Evolutionary conservation across 1,140 invertebrate species (phyloP), one percentile per base, ranked within the genome.

Genomic region (Philopotamus ludificatus): DNA sequence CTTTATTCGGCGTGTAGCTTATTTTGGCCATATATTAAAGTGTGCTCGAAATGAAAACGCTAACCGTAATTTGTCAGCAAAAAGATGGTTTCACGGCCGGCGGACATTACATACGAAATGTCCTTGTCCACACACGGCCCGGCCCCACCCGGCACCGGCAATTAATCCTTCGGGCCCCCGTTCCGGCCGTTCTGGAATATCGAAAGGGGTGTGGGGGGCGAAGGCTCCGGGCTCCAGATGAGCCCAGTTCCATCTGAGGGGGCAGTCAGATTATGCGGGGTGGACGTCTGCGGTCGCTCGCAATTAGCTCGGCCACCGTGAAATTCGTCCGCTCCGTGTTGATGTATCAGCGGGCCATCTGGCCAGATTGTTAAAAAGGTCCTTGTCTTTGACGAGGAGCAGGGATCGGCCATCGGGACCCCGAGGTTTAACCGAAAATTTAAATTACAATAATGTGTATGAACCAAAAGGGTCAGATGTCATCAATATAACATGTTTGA

Each of bases 11-110:
- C n/a, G n/a, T n/a, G n/a, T n/a, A n/a, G n/a, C n/a, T n/a, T n/a
- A n/a, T n/a, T n/a, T n/a, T n/a, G n/a, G n/a, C n/a, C n/a, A n/a
- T n/a, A n/a, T 12, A 34, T 34, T 34, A 7, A 34, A 34, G 28
- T 34, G 12, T 12, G 28, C 4, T 7, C 12, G 28, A 34, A 34
- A 34, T 34, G 28, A 34, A 34, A 34, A 34, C 28, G 28, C 12
- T 34, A 47, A 47, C 10, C 18, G 44, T 47, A 47, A 47, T 47
- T 47, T 47, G 44, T 47, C 15, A 47, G 44, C 15, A 20, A 16
- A 47, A 47, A 16, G 15, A 8, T 3, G 18, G 44, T 47, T 20
- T 9, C 15, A 47, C 15, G 44, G 44, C 10, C 4, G 44, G 10
- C 18, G 44, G 44, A 8, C 44, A 47, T 47, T 47, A 47, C 15